phyloP scores from a whole-genome alignment of 2,797 vertebrate genomes.

The Lindbergichthys nudifrons region DNA sequence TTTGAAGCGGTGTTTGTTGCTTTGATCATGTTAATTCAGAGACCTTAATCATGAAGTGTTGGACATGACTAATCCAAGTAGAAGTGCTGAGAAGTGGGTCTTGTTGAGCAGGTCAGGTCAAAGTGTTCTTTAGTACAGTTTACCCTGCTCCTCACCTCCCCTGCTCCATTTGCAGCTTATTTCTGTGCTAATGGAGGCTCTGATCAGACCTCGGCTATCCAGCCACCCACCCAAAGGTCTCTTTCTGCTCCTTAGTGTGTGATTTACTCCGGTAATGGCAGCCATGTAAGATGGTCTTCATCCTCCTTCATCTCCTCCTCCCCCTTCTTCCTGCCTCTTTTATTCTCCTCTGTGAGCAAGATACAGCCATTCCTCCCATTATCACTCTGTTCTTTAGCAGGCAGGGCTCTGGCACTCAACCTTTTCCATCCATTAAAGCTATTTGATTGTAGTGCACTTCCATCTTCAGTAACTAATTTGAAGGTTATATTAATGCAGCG shows the following conservation, averaged over 20 bases:
- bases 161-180: constrained; percentile 65
- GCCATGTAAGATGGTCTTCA: constrained; percentile 70
- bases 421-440: constrained; percentile 67
- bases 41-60: constrained; percentile 2
- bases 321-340: constrained; percentile 41
- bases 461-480: constrained; percentile 50
- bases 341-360: constrained; percentile 46
- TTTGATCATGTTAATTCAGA: neutral
- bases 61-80: constrained; percentile 19
- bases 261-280: constrained; percentile 80
- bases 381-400: constrained; percentile 59
- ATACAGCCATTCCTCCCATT: constrained; percentile 57
- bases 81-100: constrained; percentile 37
- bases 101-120: constrained; percentile 16
- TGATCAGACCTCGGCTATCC: constrained; percentile 66
- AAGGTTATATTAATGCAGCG: constrained; percentile 41
- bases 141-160: constrained; percentile 34
- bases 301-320: constrained; percentile 54
- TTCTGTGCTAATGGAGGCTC: constrained; percentile 73
- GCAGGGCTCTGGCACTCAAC: constrained; percentile 49
- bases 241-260: constrained; percentile 66
- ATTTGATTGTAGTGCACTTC: constrained; percentile 67
- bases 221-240: constrained; percentile 73
- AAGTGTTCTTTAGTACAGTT: constrained; percentile 36
- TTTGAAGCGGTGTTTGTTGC: neutral